Percentiles rank a stretch among this genome's conserved stretches.
phyloP scores from a whole-genome alignment of 1,140 invertebrate species.

The Drosophila fuyamai region DNA sequence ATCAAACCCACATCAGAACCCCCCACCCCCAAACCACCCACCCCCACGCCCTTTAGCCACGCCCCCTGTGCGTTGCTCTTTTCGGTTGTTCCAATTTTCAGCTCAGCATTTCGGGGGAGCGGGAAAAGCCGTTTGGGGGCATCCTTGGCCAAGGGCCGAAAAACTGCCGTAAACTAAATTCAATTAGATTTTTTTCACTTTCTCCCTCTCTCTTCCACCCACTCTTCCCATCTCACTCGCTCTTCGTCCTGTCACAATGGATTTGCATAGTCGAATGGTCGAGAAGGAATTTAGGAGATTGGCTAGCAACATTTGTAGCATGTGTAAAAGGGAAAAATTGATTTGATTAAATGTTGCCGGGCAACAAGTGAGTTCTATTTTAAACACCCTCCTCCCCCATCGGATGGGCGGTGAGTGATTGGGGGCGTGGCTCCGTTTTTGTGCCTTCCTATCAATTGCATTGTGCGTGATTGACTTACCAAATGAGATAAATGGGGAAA shows the following conservation, averaged over 20 bases:
- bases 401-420: constrained; percentile 13
- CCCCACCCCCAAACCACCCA: background rate
- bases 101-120: background rate
- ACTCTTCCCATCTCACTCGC: background rate
- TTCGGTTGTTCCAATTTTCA: constrained; percentile 56
- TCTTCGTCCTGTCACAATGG: constrained; percentile 60
- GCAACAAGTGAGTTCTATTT: constrained; percentile 58
- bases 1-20: constrained; percentile 20
- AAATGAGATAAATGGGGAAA: background rate
- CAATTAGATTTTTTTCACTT: constrained; percentile 66
- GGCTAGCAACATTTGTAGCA: constrained; percentile 46
- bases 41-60: background rate
- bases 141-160: constrained; percentile 54
- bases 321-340: constrained; percentile 63
- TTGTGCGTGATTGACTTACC: constrained; percentile 39
- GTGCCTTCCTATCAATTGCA: constrained; percentile 13
- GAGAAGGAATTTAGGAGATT: constrained; percentile 24
- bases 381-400: too few relatives aligned
- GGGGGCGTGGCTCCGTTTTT: constrained; percentile 13
- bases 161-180: constrained; percentile 78
- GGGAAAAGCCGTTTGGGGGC: constrained; percentile 11
- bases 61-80: constrained; percentile 57
- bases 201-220: background rate
- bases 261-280: constrained; percentile 57
- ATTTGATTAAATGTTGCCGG: constrained; percentile 69